Base-by-base conservation (phyloP, 2,888 invertebrate genomes). In the Nomada fabriciana region DNA sequence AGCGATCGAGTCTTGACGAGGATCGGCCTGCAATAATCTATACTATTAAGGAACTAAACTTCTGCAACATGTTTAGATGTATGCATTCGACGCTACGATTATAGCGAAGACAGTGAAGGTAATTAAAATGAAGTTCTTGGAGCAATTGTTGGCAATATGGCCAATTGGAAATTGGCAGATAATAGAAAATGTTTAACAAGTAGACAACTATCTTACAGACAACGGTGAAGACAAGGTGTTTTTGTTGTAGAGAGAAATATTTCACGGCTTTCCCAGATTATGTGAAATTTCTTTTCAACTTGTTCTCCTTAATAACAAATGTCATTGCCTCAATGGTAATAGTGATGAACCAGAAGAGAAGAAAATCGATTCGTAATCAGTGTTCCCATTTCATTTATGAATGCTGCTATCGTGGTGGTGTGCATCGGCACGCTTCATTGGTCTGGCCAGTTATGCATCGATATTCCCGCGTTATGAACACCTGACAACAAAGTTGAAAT, bases 401-500 rank as follows among this genome's bases (percentile, higher is more conserved):
- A 65, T 60, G 42, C 52, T 50, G 53, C 9, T 65, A 52, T 53
- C 67, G n/a, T 23, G 23, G 18, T 18, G 61, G 18, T 64, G 80
- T 64, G 61, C 57, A 25, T 72, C n/a, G 63, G 42, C 29, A 47
- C 79, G 80, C 70, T 59, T 59, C 79, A 57, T 83, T 72, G 82
- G 79, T 78, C 84, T 76, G 57, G 57, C 75, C 75, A 50, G 57
- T 15, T 42, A 61, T 64, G 53, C 63, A 52, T 65, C 36, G 36
- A 20, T 47, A 50, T 78, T 60, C 60, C 43, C n/a, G 13, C 20
- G 75, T 29, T 57, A 57, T 59, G 71, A 85, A 78, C 85, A 76
- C 61, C 81, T 81, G 77, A 73, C 79, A 78, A 85, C 76, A 78
- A 83, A 74, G 74, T 83, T 83, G 70, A 83, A 85, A 80, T 42